A percentile compares a stretch with the other conserved stretches of the same genome.
phyloP scores from a whole-genome alignment of 2,113 vertebrate species.

The Oceanodroma tethys region DNA sequence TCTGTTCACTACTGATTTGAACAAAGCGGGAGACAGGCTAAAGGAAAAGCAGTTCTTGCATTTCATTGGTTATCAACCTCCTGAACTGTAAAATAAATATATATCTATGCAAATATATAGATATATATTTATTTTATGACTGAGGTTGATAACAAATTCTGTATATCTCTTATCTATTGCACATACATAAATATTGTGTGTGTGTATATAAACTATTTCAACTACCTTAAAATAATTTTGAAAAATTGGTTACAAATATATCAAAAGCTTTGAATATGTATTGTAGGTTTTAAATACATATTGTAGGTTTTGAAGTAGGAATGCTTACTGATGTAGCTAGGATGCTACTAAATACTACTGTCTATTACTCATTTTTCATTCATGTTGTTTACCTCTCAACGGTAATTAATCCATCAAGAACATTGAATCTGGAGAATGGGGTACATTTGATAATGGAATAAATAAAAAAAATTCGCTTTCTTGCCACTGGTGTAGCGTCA shows the following conservation, averaged over 20 bases:
- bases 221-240: background rate
- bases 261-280: background rate
- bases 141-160: background rate
- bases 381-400: background rate
- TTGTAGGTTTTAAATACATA: background rate
- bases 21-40: background rate
- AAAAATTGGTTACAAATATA: background rate
- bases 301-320: background rate
- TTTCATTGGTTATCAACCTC: background rate
- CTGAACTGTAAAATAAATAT: background rate
- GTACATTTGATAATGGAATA: background rate
- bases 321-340: background rate
- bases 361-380: background rate
- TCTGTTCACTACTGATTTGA: background rate
- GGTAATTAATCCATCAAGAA: background rate
- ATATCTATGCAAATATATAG: background rate
- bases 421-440: background rate
- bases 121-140: background rate
- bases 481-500: background rate
- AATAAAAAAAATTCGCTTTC: fast-evolving
- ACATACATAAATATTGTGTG: background rate
- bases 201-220: background rate
- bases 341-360: too few species aligned
- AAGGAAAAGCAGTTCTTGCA: background rate
- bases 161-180: background rate